Base-by-base conservation (phyloP, 2,797 vertebrate species). In the Nannoperca obscura region DNA sequence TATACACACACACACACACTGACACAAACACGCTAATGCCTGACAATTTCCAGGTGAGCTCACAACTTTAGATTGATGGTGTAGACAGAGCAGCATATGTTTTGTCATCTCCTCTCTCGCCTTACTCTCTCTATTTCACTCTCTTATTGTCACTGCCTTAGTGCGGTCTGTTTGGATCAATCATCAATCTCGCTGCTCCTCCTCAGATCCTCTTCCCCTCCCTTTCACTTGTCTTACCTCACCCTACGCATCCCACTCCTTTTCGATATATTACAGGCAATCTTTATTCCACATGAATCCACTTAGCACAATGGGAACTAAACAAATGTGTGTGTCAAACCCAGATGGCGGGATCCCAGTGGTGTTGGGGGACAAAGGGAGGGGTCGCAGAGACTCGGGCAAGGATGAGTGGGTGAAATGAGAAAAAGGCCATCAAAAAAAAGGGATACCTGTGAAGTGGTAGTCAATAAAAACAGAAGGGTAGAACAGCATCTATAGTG, bases 51-150 rank as follows among this genome's bases (percentile, higher is more conserved):
- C 87, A 93, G 91, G 90, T 91, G 86, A 92, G 90, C 86, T 88
- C 78, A 84, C 86, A 91, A 90, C 90, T 93, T 89, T 76, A 93
- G 91, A 93, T 92, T 92, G 91, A 93, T 93, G 85, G 85, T 73
- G 49, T 74, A 88, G 89, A 92, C 86, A 85, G 75, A 81, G 62
- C 82, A 85, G 91, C 91, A 92, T 94, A 90, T 93, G 88, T 92
- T 91, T 91, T 89, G 75, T 86, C 87, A 83, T 88, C 82, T 74
- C 83, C 30, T 57, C 54, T 58, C 30, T 36, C 61, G 76, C 53
- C 47, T 30, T 22, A 42, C 73, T 84, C 78, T 77, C 73, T 70
- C 82, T 65, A 65, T 83, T 83, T 80, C 76, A 73, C 83, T 87
- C 75, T 88, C 72, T 85, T 81, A 85, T 83, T 89, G 74, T 84